phyloP scores from a whole-genome alignment of 2,113 vertebrate species.

The Myotis brandtii region DNA sequence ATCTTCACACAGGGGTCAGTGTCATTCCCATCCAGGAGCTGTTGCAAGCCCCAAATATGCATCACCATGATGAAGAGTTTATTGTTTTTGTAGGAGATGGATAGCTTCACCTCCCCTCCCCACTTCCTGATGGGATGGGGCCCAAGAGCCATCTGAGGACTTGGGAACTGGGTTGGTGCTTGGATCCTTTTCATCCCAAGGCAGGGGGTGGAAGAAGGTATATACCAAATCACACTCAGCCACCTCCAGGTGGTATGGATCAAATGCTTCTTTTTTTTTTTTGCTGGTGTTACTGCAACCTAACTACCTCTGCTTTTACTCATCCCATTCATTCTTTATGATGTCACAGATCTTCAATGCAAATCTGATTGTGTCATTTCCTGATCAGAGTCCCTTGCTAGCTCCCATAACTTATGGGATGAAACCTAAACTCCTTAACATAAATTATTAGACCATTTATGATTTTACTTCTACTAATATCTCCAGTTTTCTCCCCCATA shows the following conservation, averaged over 20 bases:
- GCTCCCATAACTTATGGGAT: background rate
- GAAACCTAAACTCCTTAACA: background rate
- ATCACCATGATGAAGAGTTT: slow-evolving; percentile 99
- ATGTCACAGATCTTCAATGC: background rate
- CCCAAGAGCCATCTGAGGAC: slow-evolving; percentile 89
- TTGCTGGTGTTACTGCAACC: background rate
- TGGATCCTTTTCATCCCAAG: background rate
- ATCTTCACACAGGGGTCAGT: slow-evolving; percentile 97
- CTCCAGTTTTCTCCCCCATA: background rate
- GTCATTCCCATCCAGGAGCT: slow-evolving; percentile 94
- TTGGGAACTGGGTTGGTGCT: background rate
- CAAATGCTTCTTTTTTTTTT: background rate
- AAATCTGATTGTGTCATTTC: background rate
- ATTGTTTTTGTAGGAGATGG: slow-evolving; percentile 96
- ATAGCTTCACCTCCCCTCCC: slow-evolving; percentile 95
- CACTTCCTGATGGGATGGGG: slow-evolving; percentile 88
- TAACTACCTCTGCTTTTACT: background rate
- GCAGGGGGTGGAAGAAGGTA: background rate
- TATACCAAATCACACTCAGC: background rate
- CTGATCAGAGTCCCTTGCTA: background rate
- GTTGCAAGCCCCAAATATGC: slow-evolving; percentile 95
- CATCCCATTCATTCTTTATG: background rate
- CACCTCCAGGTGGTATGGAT: background rate
- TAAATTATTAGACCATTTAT: background rate
- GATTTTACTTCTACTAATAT: background rate